phyloP scores from a whole-genome alignment of 2,888 invertebrate genomes.

The Ashinkailepas kermadecensis region DNA sequence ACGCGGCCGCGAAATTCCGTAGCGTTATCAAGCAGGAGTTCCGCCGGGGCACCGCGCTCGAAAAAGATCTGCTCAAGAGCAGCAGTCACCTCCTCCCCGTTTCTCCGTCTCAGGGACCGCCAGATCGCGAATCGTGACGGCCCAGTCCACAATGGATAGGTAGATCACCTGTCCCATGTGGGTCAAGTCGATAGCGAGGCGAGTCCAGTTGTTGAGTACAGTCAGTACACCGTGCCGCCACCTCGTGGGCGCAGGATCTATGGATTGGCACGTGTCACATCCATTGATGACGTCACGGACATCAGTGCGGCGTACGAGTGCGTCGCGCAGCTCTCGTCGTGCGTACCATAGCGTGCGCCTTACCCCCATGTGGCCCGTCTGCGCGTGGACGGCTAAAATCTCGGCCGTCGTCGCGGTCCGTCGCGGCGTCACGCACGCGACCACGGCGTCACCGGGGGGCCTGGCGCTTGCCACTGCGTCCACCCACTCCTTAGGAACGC shows the following conservation, averaged over 20 bases:
- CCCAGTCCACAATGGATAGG: neutral
- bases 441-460: constrained; percentile 27
- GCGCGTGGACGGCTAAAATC: constrained; percentile 25
- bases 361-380: neutral
- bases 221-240: neutral
- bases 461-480: constrained; percentile 16
- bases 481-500: no score
- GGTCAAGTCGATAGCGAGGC: neutral
- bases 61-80: neutral
- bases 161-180: neutral
- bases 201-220: neutral
- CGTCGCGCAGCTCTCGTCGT: no score
- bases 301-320: neutral
- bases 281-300: neutral
- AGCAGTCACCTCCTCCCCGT: neutral
- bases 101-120: neutral
- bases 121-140: neutral
- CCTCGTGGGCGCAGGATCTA: no score
- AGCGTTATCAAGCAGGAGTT: neutral
- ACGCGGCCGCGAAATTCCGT: neutral
- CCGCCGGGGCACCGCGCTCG: neutral
- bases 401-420: constrained; percentile 26
- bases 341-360: neutral
- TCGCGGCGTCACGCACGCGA: no score
- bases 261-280: neutral